Percentiles rank a stretch among this genome's conserved stretches.
Evolutionary conservation across 2,797 vertebrate genomes (phyloP).

Genomic region (Pseudochirops corinnae): DNA sequence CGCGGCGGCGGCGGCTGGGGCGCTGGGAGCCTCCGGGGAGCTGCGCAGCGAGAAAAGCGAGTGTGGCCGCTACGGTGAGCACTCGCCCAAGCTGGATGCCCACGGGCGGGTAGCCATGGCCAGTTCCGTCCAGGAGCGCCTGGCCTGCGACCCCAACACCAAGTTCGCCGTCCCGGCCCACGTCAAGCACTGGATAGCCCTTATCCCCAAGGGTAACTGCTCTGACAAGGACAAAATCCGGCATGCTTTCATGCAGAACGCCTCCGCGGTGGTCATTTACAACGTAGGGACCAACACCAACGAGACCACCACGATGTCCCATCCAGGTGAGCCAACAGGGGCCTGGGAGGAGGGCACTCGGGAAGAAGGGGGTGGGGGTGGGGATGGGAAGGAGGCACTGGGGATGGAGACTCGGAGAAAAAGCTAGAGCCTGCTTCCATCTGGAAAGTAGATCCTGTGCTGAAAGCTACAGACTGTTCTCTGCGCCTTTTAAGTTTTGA

Average conservation of each 20-base stretch:
- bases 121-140: slow-evolving; percentile 87
- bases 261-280: slow-evolving; percentile 96
- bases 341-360: background rate
- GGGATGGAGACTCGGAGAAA: background rate
- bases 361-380: background rate
- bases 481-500: slow-evolving; percentile 59
- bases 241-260: slow-evolving; percentile 92
- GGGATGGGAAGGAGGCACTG: background rate
- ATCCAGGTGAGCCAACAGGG: slow-evolving; percentile 90
- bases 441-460: slow-evolving; percentile 11
- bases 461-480: background rate
- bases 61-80: slow-evolving; percentile 97
- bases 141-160: slow-evolving; percentile 92
- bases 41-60: slow-evolving; percentile 93
- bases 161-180: slow-evolving; percentile 87
- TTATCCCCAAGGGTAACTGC: slow-evolving; percentile 95
- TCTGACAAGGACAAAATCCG: slow-evolving; percentile 94
- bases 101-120: slow-evolving; percentile 91
- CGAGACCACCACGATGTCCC: slow-evolving; percentile 96
- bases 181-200: slow-evolving; percentile 91
- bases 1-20: slow-evolving; percentile 60
- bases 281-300: slow-evolving; percentile 93
- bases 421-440: slow-evolving; percentile 23
- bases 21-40: slow-evolving; percentile 80
- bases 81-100: slow-evolving; percentile 95